A percentile compares a stretch with the other conserved stretches of the same genome.
Evolutionary conservation across 2,113 vertebrate genomes (phyloP).

Genomic region (Rhizomys pruinosus): DNA sequence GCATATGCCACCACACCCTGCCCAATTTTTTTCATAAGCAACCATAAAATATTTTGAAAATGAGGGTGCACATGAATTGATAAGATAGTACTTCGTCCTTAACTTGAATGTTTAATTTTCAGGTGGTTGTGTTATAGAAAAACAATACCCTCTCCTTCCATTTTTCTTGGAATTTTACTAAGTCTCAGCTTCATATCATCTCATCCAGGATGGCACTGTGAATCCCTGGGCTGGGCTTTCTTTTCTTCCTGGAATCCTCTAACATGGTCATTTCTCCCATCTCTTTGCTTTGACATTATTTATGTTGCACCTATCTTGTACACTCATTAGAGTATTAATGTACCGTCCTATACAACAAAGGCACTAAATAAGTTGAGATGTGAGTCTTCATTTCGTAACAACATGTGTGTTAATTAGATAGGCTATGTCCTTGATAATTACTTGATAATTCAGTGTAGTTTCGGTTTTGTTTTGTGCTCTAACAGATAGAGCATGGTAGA

Average conservation of each 20-base stretch:
- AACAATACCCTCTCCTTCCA: neutral
- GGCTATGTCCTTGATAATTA: neutral
- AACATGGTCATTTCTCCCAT: neutral
- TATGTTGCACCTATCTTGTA: neutral
- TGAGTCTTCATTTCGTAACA: neutral
- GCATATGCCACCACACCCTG: too few species aligned
- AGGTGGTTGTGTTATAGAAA: neutral
- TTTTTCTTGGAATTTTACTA: neutral
- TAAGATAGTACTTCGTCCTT: neutral
- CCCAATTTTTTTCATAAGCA: slow-evolving; percentile 18
- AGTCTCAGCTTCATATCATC: neutral
- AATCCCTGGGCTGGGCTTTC: too few species aligned
- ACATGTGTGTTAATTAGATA: neutral
- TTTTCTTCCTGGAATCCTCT: neutral
- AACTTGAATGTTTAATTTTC: slow-evolving; percentile 1
- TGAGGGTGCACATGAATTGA: neutral
- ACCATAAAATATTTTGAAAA: slow-evolving; percentile 19
- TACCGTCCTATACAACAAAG: neutral
- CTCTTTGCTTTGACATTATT: neutral
- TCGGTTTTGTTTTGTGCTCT: slow-evolving; percentile 5
- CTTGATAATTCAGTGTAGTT: neutral
- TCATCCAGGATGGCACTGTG: neutral
- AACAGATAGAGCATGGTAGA: neutral
- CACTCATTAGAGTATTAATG: neutral
- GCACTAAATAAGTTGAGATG: neutral